These are phyloP conservation scores for Lethenteron camtschaticum DNA, from an alignment of 2,113 vertebrate species.

Conservation along the genomic window DNA sequence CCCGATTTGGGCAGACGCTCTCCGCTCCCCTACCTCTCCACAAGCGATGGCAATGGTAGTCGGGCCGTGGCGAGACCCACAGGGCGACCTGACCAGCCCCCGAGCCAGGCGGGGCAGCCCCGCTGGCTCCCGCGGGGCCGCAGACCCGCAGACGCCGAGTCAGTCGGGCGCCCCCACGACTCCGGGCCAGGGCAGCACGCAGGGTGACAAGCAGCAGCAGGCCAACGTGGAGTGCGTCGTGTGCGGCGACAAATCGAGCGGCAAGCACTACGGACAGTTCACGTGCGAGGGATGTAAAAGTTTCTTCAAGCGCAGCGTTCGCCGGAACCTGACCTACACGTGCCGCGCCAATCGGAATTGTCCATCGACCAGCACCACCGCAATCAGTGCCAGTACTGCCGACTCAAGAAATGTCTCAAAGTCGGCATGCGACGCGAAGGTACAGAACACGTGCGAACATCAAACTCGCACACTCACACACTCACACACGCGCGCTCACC, in stretches of 20 bases:
- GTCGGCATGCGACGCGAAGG: slow-evolving; percentile 99
- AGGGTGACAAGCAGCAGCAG: slow-evolving; percentile 54
- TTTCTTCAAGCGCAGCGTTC: slow-evolving; percentile 99
- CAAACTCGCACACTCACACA: no score
- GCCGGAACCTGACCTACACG: slow-evolving; percentile 99
- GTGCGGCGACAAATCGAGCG: slow-evolving; percentile 95
- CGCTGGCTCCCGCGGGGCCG: slow-evolving; percentile 72
- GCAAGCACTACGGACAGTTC: slow-evolving; percentile 97
- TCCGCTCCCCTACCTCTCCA: slow-evolving; percentile 15
- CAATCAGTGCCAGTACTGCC: slow-evolving; percentile 97
- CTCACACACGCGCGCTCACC: no score
- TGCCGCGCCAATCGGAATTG: slow-evolving; percentile 99
- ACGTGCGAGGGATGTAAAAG: slow-evolving; percentile 99
- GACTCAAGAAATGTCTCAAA: slow-evolving; percentile 97
- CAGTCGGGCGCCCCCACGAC: slow-evolving; percentile 85
- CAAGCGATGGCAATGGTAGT: slow-evolving; percentile 99
- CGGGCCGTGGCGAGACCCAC: slow-evolving; percentile 98
- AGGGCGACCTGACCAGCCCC: slow-evolving; percentile 94
- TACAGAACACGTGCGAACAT: slow-evolving; percentile 16
- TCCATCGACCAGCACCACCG: slow-evolving; percentile 97
- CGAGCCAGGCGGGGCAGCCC: slow-evolving; percentile 55
- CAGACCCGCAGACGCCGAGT: slow-evolving; percentile 95
- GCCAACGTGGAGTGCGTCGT: slow-evolving; percentile 97
- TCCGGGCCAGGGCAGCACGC: slow-evolving; percentile 35
- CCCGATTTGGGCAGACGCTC: background rate